A percentile compares a stretch with the other conserved stretches of the same genome.
These are phyloP conservation scores for Platycnemis pennipes DNA, from an alignment of 2,888 invertebrate species.

Conservation along the genomic window DNA sequence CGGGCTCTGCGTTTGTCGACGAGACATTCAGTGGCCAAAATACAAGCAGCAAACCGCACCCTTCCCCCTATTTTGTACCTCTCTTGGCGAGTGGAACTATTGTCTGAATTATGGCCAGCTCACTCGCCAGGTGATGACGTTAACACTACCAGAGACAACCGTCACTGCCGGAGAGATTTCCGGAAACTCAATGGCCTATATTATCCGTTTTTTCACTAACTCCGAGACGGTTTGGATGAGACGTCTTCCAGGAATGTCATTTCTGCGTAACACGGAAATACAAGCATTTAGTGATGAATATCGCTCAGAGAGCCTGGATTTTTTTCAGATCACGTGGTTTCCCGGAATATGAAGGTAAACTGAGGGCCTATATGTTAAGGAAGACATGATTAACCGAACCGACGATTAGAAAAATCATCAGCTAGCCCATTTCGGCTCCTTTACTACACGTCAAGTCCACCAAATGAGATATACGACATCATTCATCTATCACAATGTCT, in stretches of 20 bases:
- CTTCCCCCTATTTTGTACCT: background rate
- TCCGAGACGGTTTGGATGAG: background rate
- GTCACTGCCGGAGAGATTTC: background rate
- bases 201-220: background rate
- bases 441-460: too few relatives aligned
- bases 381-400: too few relatives aligned
- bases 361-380: too few relatives aligned
- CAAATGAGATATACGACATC: too few relatives aligned
- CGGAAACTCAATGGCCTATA: conserved; percentile 3
- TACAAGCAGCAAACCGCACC: background rate
- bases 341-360: too few relatives aligned
- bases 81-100: conserved; percentile 3
- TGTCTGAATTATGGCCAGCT: conserved; percentile 2
- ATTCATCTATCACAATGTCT: too few relatives aligned
- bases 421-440: too few relatives aligned
- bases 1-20: background rate
- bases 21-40: conserved; percentile 2
- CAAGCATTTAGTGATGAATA: background rate
- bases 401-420: too few relatives aligned
- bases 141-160: background rate
- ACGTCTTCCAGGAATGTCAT: background rate
- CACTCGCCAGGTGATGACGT: conserved; percentile 19
- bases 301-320: background rate
- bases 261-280: background rate
- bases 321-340: too few relatives aligned